A percentile compares a stretch with the other conserved stretches of the same genome.
Conservation (phyloP, 1,140 invertebrate species). For the Wiebesia pumilae region DNA sequence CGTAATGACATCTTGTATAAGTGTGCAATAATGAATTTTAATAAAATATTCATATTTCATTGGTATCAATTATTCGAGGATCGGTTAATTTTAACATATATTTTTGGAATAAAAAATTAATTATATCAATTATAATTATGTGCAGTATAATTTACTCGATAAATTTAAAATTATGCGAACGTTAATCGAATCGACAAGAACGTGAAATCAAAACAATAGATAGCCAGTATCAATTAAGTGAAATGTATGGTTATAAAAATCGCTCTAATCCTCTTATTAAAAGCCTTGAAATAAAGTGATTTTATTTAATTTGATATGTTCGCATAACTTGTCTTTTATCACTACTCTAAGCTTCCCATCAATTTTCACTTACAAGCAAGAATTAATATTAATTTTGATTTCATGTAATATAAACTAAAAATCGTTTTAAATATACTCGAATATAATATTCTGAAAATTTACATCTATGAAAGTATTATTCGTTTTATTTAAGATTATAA, state of each 20-base stretch:
- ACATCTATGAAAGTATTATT: no score
- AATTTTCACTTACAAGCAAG: neutral
- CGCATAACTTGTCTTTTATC: neutral
- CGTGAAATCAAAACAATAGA: neutral
- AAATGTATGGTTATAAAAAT: neutral
- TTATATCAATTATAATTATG: neutral
- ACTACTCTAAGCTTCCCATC: neutral
- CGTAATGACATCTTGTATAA: neutral
- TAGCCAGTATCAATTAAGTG: neutral
- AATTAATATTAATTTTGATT: neutral
- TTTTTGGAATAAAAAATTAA: neutral
- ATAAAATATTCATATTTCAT: neutral
- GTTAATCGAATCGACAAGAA: neutral
- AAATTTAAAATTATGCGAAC: neutral
- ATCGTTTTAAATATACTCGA: no score
- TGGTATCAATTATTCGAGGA: neutral
- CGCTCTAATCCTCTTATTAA: constrained; percentile 19
- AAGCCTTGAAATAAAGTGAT: constrained; percentile 17
- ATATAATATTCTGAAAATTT: no score
- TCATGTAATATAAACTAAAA: no score
- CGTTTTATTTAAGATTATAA: no score
- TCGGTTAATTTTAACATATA: neutral
- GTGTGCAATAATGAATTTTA: neutral
- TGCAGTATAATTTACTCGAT: neutral
- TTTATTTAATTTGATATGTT: neutral